Base-by-base conservation (phyloP, 2,888 invertebrate species). In the Epicampocera succincta region DNA sequence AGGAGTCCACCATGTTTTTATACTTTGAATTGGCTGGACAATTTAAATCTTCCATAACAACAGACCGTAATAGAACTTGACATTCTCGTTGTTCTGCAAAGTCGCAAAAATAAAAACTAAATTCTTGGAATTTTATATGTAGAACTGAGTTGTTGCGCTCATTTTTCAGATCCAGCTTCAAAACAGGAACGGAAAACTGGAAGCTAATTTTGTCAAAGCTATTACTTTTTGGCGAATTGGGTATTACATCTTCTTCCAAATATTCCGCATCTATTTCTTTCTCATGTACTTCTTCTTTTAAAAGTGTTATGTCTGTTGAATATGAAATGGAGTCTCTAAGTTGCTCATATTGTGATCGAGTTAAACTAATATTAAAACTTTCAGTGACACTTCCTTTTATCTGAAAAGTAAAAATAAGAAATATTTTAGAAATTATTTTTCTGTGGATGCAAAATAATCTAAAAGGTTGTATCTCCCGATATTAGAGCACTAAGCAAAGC, bases 1-100 rank as follows among this genome's bases (percentile, higher is more conserved):
- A 89, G 0, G 96, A 97, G 82, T 95, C 94, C 90, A 98, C 96
- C 93, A 98, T 95, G 88, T 94, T 94, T 42, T 97, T 93, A 91
- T 97, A 96, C 85, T 94, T 94, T 0, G 96, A 96, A 52, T 95
- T 95, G 19, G 93, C 93, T 1, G 95, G 94, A 87, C 95, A 95
- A 8, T 96, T 93, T 3, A 98, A 92, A 91, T 98, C 98, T 90
- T 98, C 98, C 95, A 98, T 96, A 3, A 96, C 93, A 21, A 98
- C 93, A 0, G 98, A 96, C 84, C 96, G 94, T 8, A 98, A 92
- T 0, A 96, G 95, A 13, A 97, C 94, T 93, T 94, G 94, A 68
- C 97, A 95, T 86, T 92, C 92, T 83, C 94, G 94, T 75, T 93
- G 91, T 84, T 94, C 94, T 6, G 12, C 40, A 3, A 42, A 42